phyloP scores from a whole-genome alignment of 2,797 vertebrate genomes.

The Protonibea diacanthus region DNA sequence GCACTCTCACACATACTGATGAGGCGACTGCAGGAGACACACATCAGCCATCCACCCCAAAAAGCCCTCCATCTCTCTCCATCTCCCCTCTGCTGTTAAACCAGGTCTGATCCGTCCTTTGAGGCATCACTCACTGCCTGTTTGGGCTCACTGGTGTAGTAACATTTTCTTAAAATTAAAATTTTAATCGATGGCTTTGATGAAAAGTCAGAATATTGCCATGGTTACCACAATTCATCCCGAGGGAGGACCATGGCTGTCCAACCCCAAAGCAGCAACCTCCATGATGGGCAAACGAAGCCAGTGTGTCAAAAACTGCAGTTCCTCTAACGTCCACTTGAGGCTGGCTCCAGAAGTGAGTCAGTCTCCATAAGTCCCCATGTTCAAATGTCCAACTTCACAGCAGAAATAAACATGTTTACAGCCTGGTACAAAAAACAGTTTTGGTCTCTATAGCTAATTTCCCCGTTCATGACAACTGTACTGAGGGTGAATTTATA shows the following conservation, averaged over 20 bases:
- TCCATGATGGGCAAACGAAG: too few relatives aligned
- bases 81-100: slow-evolving; percentile 13
- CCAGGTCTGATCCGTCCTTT: slow-evolving; percentile 47
- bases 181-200: not conserved
- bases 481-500: too few relatives aligned
- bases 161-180: not conserved
- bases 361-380: too few relatives aligned
- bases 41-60: slow-evolving; percentile 24
- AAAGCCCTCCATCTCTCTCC: not conserved
- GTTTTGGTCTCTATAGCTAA: too few relatives aligned
- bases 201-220: not conserved
- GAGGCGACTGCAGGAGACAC: slow-evolving; percentile 57
- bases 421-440: too few relatives aligned
- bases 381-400: too few relatives aligned
- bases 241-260: not conserved
- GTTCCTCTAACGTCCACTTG: too few relatives aligned
- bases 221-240: not conserved
- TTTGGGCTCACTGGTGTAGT: not conserved
- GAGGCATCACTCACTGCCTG: slow-evolving; percentile 9
- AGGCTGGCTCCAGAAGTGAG: too few relatives aligned
- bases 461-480: too few relatives aligned
- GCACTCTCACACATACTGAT: slow-evolving; percentile 72
- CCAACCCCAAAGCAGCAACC: not conserved
- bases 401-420: too few relatives aligned
- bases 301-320: too few relatives aligned